Base-by-base conservation (phyloP, 2,797 vertebrate genomes). In the Nannoperca australis region DNA sequence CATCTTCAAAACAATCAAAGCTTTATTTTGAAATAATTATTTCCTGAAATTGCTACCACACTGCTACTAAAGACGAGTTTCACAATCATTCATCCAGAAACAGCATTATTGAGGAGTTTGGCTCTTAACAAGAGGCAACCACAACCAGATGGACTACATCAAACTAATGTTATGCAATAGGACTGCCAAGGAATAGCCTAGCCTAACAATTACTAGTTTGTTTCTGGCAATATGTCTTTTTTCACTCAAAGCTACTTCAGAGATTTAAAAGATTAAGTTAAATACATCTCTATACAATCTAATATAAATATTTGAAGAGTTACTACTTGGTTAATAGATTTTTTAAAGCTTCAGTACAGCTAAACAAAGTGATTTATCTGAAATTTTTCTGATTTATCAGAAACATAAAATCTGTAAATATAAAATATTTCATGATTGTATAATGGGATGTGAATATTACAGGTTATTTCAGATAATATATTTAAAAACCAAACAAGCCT, bases 121-220 rank as follows among this genome's bases (percentile, higher is more conserved):
- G 68, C 67, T 85, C 66, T 72, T 49, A 45, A 50, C 44, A 63
- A 49, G 73, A 54, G 55, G 55, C 85, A 94, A 94, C 75, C 64
- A 78, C 76, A 89, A 91, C 89, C 92, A 94, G 77, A 90, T 92
- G 89, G 68, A 59, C 50, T 73, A 45, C 59, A 70, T 84, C 84
- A 87, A 87, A 83, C 67, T 32, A 63, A 34, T 27, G 34, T 76
- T 64, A 61, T 73, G 67, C 45, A 87, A 87, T 89, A 79, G 22
- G 47, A 56, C 42, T 85, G 80, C 55, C 64, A 75, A 59, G 10
- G 53, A 78, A 64, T 44, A 5, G 58, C 42, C 50, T 45, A 5
- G 58, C 42, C 55, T 66, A 81, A 73, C 60, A 73, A 70, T 24
- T 36, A 73, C 17, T 3, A 54, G 56, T 76, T 79, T 76, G 62